Percentiles rank a stretch among this genome's conserved stretches.
These are phyloP conservation scores for Drosophila funebris DNA, from an alignment of 1,140 invertebrate species.

Conservation along the genomic window DNA sequence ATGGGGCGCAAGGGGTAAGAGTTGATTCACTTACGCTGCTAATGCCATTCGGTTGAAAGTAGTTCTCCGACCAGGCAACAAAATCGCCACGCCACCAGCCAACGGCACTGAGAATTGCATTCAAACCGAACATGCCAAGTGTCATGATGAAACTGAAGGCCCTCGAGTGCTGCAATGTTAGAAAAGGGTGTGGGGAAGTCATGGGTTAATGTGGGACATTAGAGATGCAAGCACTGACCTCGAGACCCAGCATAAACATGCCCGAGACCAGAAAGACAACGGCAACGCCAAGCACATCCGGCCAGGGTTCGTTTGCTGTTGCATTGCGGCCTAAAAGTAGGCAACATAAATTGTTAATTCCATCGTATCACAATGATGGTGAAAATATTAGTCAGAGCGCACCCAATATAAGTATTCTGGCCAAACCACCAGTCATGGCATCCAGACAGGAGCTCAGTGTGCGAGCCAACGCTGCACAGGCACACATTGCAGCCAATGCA, in stretches of 20 bases:
- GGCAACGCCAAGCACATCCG: slow-evolving; percentile 88
- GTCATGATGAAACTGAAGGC: slow-evolving; percentile 81
- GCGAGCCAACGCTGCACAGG: slow-evolving; percentile 87
- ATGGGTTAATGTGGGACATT: neutral
- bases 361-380: slow-evolving; percentile 31
- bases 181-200: neutral
- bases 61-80: slow-evolving; percentile 65
- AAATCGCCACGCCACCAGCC: slow-evolving; percentile 73
- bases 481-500: slow-evolving; percentile 86
- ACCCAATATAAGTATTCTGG: slow-evolving; percentile 83
- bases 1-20: no score
- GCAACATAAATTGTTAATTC: slow-evolving; percentile 32
- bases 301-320: slow-evolving; percentile 87
- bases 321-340: slow-evolving; percentile 84
- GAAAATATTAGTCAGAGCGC: slow-evolving; percentile 42
- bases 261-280: slow-evolving; percentile 87
- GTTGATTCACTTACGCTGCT: slow-evolving; percentile 70
- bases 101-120: slow-evolving; percentile 70
- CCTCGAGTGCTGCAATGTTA: slow-evolving; percentile 69
- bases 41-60: slow-evolving; percentile 79
- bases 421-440: slow-evolving; percentile 86
- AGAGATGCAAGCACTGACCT: slow-evolving; percentile 83
- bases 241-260: slow-evolving; percentile 89
- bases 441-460: slow-evolving; percentile 87
- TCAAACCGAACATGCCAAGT: slow-evolving; percentile 74